phyloP scores from a whole-genome alignment of 2,888 invertebrate species.

The Cyclophora albipunctata region DNA sequence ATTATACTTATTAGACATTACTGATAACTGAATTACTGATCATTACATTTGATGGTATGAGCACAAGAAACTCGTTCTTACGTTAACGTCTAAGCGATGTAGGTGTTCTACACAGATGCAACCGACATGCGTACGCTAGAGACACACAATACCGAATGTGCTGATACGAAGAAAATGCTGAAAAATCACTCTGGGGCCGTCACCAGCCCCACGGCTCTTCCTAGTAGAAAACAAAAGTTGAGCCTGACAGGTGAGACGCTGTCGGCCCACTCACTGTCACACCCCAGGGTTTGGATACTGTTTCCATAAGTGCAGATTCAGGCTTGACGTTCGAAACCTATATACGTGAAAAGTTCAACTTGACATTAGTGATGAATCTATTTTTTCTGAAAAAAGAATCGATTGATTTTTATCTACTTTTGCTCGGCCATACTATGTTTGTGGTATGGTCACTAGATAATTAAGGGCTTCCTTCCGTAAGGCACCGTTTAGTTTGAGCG shows the following conservation, averaged over 20 bases:
- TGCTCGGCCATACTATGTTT: no score
- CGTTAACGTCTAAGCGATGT: conserved; percentile 38
- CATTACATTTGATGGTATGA: no score
- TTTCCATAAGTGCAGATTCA: background rate
- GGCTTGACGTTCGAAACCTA: background rate
- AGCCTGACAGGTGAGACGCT: conserved; percentile 77
- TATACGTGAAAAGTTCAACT: conserved; percentile 1
- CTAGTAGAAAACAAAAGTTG: conserved; percentile 80
- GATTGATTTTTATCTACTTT: no score
- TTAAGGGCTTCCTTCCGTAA: no score
- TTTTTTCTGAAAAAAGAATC: no score
- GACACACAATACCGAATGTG: conserved; percentile 43
- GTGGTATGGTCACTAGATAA: no score
- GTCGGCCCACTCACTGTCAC: conserved; percentile 36
- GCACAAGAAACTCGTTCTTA: no score
- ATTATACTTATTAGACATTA: no score
- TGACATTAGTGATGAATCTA: background rate
- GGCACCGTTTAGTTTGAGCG: no score
- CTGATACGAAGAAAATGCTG: conserved; percentile 39
- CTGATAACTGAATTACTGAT: no score
- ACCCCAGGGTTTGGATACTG: conserved; percentile 1
- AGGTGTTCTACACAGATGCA: conserved; percentile 67
- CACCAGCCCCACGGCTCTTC: conserved; percentile 77
- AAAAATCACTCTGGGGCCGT: conserved; percentile 78
- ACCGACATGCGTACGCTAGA: conserved; percentile 52